phyloP scores from a whole-genome alignment of 1,140 invertebrate species.

The Melanaphis sacchari region DNA sequence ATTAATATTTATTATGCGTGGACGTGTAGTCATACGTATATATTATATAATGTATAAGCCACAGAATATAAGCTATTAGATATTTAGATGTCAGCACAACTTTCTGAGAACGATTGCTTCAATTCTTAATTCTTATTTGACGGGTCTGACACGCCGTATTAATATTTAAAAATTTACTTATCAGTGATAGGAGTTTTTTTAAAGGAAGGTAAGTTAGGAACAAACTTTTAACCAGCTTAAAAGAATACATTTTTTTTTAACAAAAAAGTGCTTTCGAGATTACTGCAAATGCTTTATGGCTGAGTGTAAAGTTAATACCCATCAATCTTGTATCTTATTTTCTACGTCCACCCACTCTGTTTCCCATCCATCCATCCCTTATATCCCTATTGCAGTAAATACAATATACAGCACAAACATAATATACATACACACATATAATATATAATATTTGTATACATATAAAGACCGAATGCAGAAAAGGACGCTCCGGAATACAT shows the following conservation, averaged over 20 bases:
- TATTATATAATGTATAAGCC: not conserved
- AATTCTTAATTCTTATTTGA: not conserved
- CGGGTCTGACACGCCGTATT: not conserved
- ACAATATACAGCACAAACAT: not conserved
- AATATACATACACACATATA: not conserved
- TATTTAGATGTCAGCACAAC: not conserved
- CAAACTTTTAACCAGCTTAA: not conserved
- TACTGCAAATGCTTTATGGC: not conserved
- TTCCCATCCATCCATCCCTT: not conserved
- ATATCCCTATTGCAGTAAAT: not conserved
- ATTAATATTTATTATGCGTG: too few relatives aligned
- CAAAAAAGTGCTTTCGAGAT: slow-evolving; percentile 9
- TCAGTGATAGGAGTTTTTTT: not conserved
- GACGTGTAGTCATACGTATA: not conserved
- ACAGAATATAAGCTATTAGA: not conserved
- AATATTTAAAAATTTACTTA: not conserved
- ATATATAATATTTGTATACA: not conserved
- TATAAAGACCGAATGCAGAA: not conserved
- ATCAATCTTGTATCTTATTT: slow-evolving; percentile 52
- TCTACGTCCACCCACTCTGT: not conserved
- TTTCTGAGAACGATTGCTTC: not conserved
- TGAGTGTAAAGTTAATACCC: not conserved
- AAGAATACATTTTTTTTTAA: not conserved
- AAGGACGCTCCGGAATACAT: not conserved
- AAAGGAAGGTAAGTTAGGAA: not conserved